Evolutionary conservation across 30 jellyfish, hydroid and myxozoan genomes (phyloP), one percentile per base, ranked within the genome.

Genomic region (Sanderia malayensis): DNA sequence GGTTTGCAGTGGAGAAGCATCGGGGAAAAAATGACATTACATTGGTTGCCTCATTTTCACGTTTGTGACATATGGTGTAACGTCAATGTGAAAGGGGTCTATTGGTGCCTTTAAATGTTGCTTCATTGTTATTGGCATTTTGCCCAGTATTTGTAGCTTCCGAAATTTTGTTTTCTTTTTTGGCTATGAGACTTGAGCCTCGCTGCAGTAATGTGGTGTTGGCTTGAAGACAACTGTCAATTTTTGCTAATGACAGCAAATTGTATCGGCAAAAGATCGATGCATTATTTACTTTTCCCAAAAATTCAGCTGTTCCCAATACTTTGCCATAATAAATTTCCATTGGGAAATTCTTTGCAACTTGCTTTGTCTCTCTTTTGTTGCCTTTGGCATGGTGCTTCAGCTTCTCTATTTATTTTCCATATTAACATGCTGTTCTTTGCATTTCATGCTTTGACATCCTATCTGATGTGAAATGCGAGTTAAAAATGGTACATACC

Each of bases 61-160:
- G n/a, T n/a, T n/a, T n/a, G n/a, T n/a, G n/a, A n/a, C n/a, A n/a
- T n/a, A n/a, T n/a, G n/a, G n/a, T n/a, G n/a, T n/a, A n/a, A n/a
- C n/a, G n/a, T n/a, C n/a, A n/a, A n/a, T n/a, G n/a, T n/a, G n/a
- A n/a, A n/a, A n/a, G n/a, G n/a, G n/a, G n/a, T n/a, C n/a, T n/a
- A n/a, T 37, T 37, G 6, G 52, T 37, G 13, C 52, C 52, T 37
- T 37, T 37, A 37, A 37, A 37, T 37, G 13, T 22, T 4, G 61
- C 61, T 0, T 65, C 77, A 9, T 65, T 29, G 18, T 29, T 31
- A 28, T 65, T 65, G 61, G 61, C 60, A n/a, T 65, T 65, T 33
- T 60, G 77, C 19, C 77, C 77, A 6, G 17, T 65, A 1, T 31
- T 28, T 49, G 33, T 65, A 1, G 33, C 8, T 4, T 26, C 20